Base-by-base conservation (phyloP, 1,140 invertebrate genomes). In the Parasteatoda tepidariorum region DNA sequence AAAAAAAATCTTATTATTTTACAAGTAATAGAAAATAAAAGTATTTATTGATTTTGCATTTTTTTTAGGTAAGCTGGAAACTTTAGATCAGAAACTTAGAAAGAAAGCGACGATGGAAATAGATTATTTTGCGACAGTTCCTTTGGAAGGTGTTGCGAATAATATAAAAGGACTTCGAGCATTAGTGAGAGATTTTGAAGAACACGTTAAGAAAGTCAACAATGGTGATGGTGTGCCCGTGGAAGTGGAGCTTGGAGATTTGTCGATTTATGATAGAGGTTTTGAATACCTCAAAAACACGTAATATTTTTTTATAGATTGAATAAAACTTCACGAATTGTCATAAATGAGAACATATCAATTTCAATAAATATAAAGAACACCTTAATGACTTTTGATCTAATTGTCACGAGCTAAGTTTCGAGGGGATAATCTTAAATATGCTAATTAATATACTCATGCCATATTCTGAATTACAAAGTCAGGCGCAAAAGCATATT, bases 121-220 rank as follows among this genome's bases (percentile, higher is more conserved):
- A 5, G 33, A 31, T 18, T 85, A 85, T 24, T 85, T 61, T 22
- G 84, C 84, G 5, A 76, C 76, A 22, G 84, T 85, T 2, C 84
- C 84, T 13, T n/a, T 85, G 38, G 74, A 82, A 38, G 66, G 68
- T 9, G 64, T 82, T 26, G 68, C 84, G 3, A 64, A 85, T 22
- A 85, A 26, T 28, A 66, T 82, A 4, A 15, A 75, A 64, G 84
- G 84, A 22, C 74, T 85, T 33, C 38, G 67, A 18, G 78, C 64
- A 2, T 54, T 85, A 3, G 71, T 85, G 3, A 28, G 9, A 33
- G 33, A 55, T 7, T 85, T 85, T 30, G 66, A 85, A n/a, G 64
- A 82, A n/a, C 76, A 82, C 7, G 83, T 84, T 5, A 64, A 55
- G 13, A 67, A 62, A 55, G 75, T 64, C 1, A 79, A 79, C 34